phyloP scores from a whole-genome alignment of 30 jellyfish, hydroid and myxozoan genomes.

The Turritopsis dohrnii region DNA sequence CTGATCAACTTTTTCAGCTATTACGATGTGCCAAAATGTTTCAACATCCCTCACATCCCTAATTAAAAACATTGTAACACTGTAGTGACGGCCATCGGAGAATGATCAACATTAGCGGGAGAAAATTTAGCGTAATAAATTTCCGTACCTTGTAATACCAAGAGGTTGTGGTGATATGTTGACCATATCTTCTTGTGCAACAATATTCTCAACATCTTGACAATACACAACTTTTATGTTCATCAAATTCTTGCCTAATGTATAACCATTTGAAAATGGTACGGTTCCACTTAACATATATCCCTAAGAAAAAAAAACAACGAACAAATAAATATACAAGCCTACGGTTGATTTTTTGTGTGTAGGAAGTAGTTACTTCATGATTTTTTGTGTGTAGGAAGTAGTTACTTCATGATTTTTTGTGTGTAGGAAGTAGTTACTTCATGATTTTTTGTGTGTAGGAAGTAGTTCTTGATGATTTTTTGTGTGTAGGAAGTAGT shows the following conservation, averaged over 20 bases:
- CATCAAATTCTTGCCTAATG: conserved; percentile 66
- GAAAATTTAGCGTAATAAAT: neutral
- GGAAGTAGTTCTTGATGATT: no score
- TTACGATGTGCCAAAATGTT: no score
- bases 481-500: no score
- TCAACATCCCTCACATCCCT: no score
- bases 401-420: no score
- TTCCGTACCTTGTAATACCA: conserved; percentile 61
- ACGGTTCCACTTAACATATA: conserved; percentile 70
- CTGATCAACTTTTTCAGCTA: no score
- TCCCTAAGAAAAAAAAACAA: conserved; percentile 36
- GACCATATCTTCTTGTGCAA: conserved; percentile 38
- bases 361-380: no score
- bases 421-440: no score
- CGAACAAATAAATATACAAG: no score
- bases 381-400: no score
- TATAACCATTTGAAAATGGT: conserved; percentile 69
- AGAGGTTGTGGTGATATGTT: conserved; percentile 47
- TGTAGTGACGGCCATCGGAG: neutral
- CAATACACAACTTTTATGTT: conserved; percentile 44
- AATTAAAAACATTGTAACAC: neutral
- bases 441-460: no score
- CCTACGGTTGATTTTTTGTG: no score
- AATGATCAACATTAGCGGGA: neutral
- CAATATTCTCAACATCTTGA: conserved; percentile 36